Evolutionary conservation across 2,888 invertebrate species (phyloP), one percentile per base, ranked within the genome.

Genomic region (Fragum sueziense): DNA sequence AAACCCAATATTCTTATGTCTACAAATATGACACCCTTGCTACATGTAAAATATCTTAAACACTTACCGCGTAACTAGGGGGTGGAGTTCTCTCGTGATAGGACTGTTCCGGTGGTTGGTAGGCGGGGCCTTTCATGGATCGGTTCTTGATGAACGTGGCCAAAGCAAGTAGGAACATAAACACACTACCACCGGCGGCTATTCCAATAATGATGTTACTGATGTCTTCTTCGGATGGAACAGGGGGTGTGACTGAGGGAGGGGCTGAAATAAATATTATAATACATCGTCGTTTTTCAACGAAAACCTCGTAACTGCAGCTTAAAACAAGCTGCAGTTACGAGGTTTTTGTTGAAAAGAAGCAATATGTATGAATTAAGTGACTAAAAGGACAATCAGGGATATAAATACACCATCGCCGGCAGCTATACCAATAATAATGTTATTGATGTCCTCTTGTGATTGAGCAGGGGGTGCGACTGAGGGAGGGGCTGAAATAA

Each of bases 131-230:
- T 71, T 61, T 22, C 3, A 41, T 62, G 3, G 68, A 51, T 27
- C 71, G 70, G 41, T 69, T 72, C 68, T 81, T 81, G 7, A 68
- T 14, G 22, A 74, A 41, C 11, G 84, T 83, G 70, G 80, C 83
- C 20, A 85, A 59, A 1, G 70, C 73, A 14, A 85, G 79, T 29
- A 87, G 41, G 17, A 79, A 14, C 25, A 80, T 61, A 37, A 87
- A 72, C 9, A 74, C 41, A n/a, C 78, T 41, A 14, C 83, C 75
- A 2, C 78, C 77, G 11, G 76, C 71, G n/a, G 65, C 59, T 1
- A 83, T 52, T 25, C 75, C 84, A 47, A 85, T 82, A 67, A 85
- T 76, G 31, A 85, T 74, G n/a, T 77, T 71, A n/a, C 80, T 85
- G 0, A 29, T 57, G n/a, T 72, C 72, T 25, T 69, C 65, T 20